Evolutionary conservation across 1,140 invertebrate genomes (phyloP).

Genomic region (Caenorhabditis briggsae): DNA sequence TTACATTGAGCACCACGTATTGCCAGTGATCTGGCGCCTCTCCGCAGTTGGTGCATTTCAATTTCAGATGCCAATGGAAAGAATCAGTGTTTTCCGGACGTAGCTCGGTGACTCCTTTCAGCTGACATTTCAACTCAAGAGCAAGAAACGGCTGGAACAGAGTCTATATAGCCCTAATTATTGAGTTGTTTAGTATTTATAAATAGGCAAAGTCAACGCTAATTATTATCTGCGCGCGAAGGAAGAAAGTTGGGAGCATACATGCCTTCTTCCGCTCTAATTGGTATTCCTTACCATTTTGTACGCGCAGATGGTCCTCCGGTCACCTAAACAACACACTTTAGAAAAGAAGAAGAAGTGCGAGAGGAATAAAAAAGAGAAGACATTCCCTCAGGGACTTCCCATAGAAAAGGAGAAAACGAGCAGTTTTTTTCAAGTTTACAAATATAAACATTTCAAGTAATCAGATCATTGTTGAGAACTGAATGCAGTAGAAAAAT

Average conservation of each 20-base stretch:
- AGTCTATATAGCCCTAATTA: neutral
- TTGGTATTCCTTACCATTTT: slow-evolving; percentile 52
- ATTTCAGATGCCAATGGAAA: slow-evolving; percentile 63
- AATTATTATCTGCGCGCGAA: slow-evolving; percentile 6
- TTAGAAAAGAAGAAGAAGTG: neutral
- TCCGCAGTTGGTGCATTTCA: slow-evolving; percentile 65
- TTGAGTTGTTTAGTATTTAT: neutral
- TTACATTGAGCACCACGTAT: slow-evolving; percentile 60
- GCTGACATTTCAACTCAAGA: slow-evolving; percentile 59
- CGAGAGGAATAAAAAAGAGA: slow-evolving; percentile 18
- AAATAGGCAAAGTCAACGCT: slow-evolving; percentile 21
- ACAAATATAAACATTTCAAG: no score
- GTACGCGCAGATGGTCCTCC: slow-evolving; percentile 13
- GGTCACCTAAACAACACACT: slow-evolving; percentile 31
- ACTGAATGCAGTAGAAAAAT: no score
- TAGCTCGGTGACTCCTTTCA: slow-evolving; percentile 62
- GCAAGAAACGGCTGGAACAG: slow-evolving; percentile 61
- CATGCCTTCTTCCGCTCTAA: slow-evolving; percentile 23
- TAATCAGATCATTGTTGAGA: no score
- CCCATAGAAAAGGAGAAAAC: neutral
- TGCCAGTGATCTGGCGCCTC: slow-evolving; percentile 64
- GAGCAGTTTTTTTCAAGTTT: neutral
- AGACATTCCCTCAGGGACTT: slow-evolving; percentile 51
- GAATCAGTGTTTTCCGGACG: slow-evolving; percentile 50
- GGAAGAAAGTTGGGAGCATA: neutral